A percentile compares a stretch with the other conserved stretches of the same genome.
These are phyloP conservation scores for Prorops nasuta DNA, from an alignment of 1,140 invertebrate species.

Conservation along the genomic window DNA sequence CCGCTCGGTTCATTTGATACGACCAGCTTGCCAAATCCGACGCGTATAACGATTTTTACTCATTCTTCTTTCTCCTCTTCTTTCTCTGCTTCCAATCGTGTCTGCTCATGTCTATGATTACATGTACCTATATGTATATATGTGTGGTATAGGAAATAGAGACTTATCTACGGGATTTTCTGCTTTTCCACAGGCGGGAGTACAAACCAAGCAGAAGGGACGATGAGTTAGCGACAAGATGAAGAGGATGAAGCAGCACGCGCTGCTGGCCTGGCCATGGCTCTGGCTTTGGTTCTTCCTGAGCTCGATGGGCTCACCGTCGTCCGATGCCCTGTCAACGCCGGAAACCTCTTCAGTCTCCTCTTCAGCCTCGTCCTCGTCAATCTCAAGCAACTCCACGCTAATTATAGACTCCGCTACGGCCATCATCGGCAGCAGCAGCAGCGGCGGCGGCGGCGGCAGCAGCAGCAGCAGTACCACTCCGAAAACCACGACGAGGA, in stretches of 20 bases:
- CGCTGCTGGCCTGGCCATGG: conserved; percentile 48
- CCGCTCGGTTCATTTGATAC: not conserved
- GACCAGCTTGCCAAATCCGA: not conserved
- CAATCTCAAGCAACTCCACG: too few species aligned
- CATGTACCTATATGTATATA: too few species aligned
- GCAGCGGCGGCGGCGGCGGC: not conserved
- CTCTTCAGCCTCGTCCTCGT: too few species aligned
- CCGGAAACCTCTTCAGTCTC: too few species aligned
- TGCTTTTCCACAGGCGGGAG: not conserved
- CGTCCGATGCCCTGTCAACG: conserved; percentile 22
- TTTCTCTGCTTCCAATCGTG: too few species aligned
- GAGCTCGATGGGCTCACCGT: conserved; percentile 39
- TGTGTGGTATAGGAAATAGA: not conserved
- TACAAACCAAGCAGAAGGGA: conserved; percentile 6
- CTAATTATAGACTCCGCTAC: not conserved
- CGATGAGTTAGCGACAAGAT: conserved; percentile 54
- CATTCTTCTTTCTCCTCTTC: too few species aligned
- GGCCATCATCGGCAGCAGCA: not conserved
- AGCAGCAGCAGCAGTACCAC: conserved; percentile 9
- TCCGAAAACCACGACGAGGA: conserved; percentile 8
- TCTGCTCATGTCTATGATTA: too few species aligned
- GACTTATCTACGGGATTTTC: not conserved
- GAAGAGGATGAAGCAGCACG: conserved; percentile 46
- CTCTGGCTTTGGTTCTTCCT: conserved; percentile 50
- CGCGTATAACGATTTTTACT: not conserved